A percentile compares a stretch with the other conserved stretches of the same genome.
Conservation (phyloP, 2,888 invertebrate genomes). For the Drosophila pseudotakahashii region DNA sequence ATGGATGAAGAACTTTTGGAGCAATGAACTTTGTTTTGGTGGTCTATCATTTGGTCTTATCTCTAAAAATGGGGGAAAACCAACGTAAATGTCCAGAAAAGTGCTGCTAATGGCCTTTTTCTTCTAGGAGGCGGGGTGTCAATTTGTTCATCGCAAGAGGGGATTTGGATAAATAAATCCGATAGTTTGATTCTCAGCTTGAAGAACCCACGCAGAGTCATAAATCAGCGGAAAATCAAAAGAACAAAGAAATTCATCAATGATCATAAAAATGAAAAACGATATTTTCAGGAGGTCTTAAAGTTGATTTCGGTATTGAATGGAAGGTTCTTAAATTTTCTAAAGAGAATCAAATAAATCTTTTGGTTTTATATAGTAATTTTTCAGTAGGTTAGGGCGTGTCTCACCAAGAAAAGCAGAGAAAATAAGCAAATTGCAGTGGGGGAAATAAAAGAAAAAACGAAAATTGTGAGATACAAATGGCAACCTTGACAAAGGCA, state of each 20-base stretch:
- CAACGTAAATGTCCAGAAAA: slow-evolving; percentile 24
- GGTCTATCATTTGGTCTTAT: slow-evolving; percentile 22
- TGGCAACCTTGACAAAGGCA: slow-evolving; percentile 70
- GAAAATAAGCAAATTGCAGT: slow-evolving; percentile 9
- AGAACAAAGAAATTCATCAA: slow-evolving; percentile 29
- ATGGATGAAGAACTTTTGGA: slow-evolving; percentile 17
- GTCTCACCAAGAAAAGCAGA: slow-evolving; percentile 6
- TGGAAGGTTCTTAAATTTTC: too few relatives aligned
- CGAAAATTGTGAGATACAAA: slow-evolving; percentile 62
- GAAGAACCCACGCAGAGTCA: slow-evolving; percentile 26
- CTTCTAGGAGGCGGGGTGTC: slow-evolving; percentile 21
- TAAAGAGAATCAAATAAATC: neutral
- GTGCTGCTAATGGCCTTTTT: slow-evolving; percentile 34
- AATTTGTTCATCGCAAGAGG: slow-evolving; percentile 1
- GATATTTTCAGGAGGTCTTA: too few relatives aligned
- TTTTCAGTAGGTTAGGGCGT: slow-evolving; percentile 13
- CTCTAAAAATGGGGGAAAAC: slow-evolving; percentile 22
- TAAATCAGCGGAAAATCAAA: slow-evolving; percentile 40
- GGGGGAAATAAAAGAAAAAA: slow-evolving; percentile 1
- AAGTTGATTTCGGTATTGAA: too few relatives aligned
- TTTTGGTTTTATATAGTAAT: neutral
- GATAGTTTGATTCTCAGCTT: neutral
- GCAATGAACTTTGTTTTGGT: slow-evolving; percentile 39
- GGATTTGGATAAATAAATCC: slow-evolving; percentile 17
- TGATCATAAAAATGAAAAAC: slow-evolving; percentile 6